Evolutionary conservation across 1,140 invertebrate genomes (phyloP).

Genomic region (Psix sp.): DNA sequence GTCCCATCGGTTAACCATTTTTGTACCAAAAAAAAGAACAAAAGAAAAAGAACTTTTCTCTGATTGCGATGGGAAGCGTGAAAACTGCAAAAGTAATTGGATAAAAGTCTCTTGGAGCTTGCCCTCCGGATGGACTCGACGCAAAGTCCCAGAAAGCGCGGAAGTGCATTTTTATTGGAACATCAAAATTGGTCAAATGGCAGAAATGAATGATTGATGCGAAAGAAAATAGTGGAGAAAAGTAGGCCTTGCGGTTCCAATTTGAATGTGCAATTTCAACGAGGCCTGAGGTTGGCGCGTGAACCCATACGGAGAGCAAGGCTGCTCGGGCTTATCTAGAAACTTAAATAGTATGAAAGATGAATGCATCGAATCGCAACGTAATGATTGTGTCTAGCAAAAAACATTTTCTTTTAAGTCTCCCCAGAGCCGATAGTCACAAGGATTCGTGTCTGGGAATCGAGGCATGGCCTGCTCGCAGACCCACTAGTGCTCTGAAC

Average conservation of each 20-base stretch:
- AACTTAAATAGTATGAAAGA: constrained; percentile 61
- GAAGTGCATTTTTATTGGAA: constrained; percentile 15
- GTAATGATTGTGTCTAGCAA: constrained; percentile 73
- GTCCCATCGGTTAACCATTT: too few species aligned
- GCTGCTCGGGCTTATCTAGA: constrained; percentile 13
- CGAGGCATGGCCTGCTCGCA: constrained; percentile 72
- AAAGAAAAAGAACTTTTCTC: too few species aligned
- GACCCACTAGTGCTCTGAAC: constrained; percentile 73
- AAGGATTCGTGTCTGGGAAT: constrained; percentile 72
- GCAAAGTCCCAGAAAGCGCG: too few species aligned
- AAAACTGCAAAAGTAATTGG: too few species aligned
- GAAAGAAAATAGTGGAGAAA: not conserved
- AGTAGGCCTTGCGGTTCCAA: not conserved
- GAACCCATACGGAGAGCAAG: constrained; percentile 14
- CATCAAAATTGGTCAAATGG: not conserved
- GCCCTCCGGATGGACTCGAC: too few species aligned
- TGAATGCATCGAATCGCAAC: constrained; percentile 70
- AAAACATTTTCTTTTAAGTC: constrained; percentile 72
- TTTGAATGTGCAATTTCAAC: constrained; percentile 11
- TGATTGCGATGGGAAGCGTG: too few species aligned
- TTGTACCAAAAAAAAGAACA: too few species aligned
- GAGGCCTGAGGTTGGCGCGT: constrained; percentile 5
- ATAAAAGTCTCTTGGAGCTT: too few species aligned
- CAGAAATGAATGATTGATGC: not conserved
- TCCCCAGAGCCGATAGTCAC: constrained; percentile 71